Conservation (phyloP, 2,888 invertebrate species). For the Malacosoma neustria region DNA sequence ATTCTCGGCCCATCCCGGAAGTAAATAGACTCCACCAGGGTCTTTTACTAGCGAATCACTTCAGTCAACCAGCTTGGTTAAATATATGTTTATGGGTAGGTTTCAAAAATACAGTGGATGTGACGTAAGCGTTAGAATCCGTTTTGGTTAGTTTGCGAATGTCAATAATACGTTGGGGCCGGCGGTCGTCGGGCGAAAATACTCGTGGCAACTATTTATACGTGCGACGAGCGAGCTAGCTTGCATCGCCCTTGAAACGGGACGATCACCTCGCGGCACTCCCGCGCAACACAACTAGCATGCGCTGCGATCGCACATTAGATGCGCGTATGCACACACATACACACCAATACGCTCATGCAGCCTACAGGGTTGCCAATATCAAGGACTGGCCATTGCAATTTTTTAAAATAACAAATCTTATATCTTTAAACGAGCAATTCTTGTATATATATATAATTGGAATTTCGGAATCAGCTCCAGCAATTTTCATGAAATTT, state of each 20-base stretch:
- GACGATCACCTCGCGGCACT: constrained; percentile 66
- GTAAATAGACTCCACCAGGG: too few species aligned
- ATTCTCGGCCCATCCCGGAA: too few species aligned
- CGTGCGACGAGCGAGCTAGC: constrained; percentile 54
- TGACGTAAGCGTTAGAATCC: constrained; percentile 33
- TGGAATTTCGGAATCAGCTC: too few species aligned
- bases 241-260: constrained; percentile 72
- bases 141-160: constrained; percentile 62
- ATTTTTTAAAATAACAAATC: too few species aligned
- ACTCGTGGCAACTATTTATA: constrained; percentile 69
- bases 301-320: constrained; percentile 21
- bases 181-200: constrained; percentile 56
- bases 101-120: neutral
- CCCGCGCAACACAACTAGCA: constrained; percentile 29
- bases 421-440: too few species aligned
- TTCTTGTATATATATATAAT: too few species aligned
- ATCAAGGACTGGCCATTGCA: too few species aligned
- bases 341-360: constrained; percentile 34
- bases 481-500: too few species aligned
- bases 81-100: too few species aligned
- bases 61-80: too few species aligned
- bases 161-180: constrained; percentile 69
- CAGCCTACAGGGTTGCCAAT: constrained; percentile 21
- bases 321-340: constrained; percentile 27
- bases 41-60: too few species aligned